Evolutionary conservation across 2,888 invertebrate species (phyloP), one percentile per base, ranked within the genome.

Genomic region (Zygaena filipendulae): DNA sequence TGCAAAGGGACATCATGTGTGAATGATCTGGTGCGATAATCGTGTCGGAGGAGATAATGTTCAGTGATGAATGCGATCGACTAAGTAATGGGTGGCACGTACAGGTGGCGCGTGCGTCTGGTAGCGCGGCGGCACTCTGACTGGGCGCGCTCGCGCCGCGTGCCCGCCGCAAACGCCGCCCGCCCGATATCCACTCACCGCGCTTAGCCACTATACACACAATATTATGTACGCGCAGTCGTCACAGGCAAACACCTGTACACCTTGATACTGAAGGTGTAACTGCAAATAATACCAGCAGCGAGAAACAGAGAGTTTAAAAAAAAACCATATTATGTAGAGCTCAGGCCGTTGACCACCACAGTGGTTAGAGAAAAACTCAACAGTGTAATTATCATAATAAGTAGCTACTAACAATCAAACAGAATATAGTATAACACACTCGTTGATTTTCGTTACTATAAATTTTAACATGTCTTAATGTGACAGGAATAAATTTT

Each of bases 121-220:
- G 52, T 49, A 48, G 72, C 77, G 79, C 79, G 79, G 77, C 79
- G 77, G 75, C 79, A 77, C 72, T 75, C 70, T 69, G 79, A 79
- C 79, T 75, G 79, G 79, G 54, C 74, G 77, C 71, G 75, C 72
- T 64, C 63, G 64, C 59, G 63, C 69, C 63, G 69, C 70, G 68
- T 49, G 56, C 66, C 61, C 60, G 50, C 16, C 4, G 7, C 56
- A n/a, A n/a, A n/a, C n/a, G 53, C 61, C 61, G 67, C 62, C 63
- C 63, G 70, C 61, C 63, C 70, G 68, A 60, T 68, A 63, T 62
- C 67, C 72, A 60, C 66, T 69, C 68, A 60, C 68, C 58, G 53
- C 48, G 47, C 59, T 69, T n/a, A 66, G 66, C 69, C 68, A 66
- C 45, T 53, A 52, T 48, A 50, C 35, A 22, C 35, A 32, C 43